Percentiles rank a stretch among this genome's conserved stretches.
Evolutionary conservation across 2,113 vertebrate genomes (phyloP).

Genomic region (Oriolus oriolus): DNA sequence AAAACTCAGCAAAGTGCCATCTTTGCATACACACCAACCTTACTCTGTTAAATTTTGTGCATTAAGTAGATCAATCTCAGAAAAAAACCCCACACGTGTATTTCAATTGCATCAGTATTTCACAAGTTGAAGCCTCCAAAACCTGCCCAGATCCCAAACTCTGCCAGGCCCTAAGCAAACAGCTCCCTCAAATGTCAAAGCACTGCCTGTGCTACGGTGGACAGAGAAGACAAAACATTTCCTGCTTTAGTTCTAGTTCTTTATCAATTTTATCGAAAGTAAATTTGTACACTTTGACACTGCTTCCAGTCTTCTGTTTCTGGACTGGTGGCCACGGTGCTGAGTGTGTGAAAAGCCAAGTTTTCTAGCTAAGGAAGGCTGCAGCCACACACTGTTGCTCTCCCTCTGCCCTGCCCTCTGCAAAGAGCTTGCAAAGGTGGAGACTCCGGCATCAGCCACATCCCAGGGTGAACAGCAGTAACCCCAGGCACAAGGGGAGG

Average conservation of each 20-base stretch:
- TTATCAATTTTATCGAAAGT: not conserved
- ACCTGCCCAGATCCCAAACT: not conserved
- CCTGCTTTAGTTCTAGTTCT: not conserved
- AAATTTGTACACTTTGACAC: not conserved
- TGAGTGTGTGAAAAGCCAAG: not conserved
- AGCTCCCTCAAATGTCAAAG: not conserved
- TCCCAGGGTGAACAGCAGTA: not conserved
- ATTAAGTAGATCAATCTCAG: not conserved
- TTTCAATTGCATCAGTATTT: conserved; percentile 13
- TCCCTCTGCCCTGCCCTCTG: not conserved
- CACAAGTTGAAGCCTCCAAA: not conserved
- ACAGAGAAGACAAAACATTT: not conserved
- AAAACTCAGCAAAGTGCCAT: not conserved
- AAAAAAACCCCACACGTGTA: not conserved
- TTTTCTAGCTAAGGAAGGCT: not conserved
- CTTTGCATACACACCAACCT: not conserved
- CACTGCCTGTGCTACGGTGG: not conserved
- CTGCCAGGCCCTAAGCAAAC: not conserved
- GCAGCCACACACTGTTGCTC: not conserved
- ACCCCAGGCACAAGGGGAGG: not conserved
- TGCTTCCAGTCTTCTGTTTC: not conserved
- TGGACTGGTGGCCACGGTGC: not conserved
- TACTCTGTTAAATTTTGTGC: not conserved
- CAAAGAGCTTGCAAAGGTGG: not conserved
- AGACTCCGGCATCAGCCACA: not conserved